phyloP scores from a whole-genome alignment of 2,797 vertebrate genomes.

The Megalops cyprinoides region DNA sequence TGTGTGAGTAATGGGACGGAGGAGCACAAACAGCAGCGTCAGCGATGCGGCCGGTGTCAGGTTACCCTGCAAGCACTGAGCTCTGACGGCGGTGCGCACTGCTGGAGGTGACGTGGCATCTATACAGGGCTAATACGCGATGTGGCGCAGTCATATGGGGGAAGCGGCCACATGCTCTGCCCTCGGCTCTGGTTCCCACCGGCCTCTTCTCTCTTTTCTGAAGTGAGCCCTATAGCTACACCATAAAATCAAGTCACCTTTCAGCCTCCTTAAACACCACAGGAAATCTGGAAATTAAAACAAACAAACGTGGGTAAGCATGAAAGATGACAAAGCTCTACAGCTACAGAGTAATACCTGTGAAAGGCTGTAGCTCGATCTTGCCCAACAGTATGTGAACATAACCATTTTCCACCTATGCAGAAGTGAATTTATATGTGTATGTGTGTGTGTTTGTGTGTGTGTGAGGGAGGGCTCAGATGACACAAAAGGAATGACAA shows the following conservation, averaged over 20 bases:
- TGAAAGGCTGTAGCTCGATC: too few relatives aligned
- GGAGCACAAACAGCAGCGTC: background rate
- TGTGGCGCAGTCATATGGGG: background rate
- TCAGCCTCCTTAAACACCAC: too few relatives aligned
- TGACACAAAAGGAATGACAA: too few relatives aligned
- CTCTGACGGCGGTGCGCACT: background rate
- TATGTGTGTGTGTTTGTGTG: background rate
- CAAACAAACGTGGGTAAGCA: too few relatives aligned
- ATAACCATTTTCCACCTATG: too few relatives aligned
- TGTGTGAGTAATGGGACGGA: background rate
- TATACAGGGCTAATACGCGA: background rate
- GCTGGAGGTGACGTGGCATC: background rate
- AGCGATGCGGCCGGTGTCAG: background rate
- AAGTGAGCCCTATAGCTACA: too few relatives aligned
- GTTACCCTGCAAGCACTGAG: background rate
- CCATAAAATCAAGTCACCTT: too few relatives aligned
- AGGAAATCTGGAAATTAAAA: too few relatives aligned
- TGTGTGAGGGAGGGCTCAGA: background rate
- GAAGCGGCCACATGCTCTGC: background rate
- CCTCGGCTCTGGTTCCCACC: constrained; percentile 1
- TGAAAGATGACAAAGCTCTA: too few relatives aligned
- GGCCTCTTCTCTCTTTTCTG: background rate
- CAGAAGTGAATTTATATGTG: background rate
- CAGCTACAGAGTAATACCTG: too few relatives aligned
- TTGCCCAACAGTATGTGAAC: too few relatives aligned